phyloP scores from a whole-genome alignment of 2,113 vertebrate species.

The Varanus salvator region DNA sequence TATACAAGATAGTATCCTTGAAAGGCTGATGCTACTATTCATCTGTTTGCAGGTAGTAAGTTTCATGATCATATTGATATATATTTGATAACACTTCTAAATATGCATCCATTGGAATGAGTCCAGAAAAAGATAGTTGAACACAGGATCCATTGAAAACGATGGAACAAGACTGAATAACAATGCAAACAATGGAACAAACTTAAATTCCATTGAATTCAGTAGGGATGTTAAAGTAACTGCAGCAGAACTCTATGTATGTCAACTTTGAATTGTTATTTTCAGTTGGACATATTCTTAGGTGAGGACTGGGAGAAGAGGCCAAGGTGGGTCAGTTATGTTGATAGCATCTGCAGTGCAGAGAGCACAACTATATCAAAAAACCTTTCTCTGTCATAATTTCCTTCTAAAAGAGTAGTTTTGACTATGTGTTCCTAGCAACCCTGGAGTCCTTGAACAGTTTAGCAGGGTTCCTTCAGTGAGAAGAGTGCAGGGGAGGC shows the following conservation, averaged over 20 bases:
- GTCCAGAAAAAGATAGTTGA: no score
- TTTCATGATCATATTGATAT: not conserved
- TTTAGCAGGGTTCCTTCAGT: not conserved
- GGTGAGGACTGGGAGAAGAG: not conserved
- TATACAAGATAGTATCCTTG: no score
- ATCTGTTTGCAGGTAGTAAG: not conserved
- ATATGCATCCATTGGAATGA: no score
- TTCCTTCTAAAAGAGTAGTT: not conserved
- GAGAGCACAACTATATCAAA: not conserved
- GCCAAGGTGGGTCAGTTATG: not conserved
- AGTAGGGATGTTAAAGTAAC: not conserved
- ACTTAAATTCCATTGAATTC: not conserved
- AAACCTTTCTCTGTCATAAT: fast-evolving
- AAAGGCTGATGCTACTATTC: not conserved
- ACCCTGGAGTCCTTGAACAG: not conserved
- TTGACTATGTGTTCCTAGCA: not conserved
- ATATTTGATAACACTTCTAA: not conserved
- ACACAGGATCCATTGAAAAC: no score
- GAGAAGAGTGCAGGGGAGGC: not conserved
- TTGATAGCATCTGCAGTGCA: not conserved
- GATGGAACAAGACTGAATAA: not conserved
- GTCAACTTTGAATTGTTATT: not conserved
- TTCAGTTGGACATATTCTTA: not conserved
- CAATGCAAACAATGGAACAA: no score
- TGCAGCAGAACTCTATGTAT: no score